phyloP scores from a whole-genome alignment of 2,113 vertebrate species.

The Siphamia tubifer region DNA sequence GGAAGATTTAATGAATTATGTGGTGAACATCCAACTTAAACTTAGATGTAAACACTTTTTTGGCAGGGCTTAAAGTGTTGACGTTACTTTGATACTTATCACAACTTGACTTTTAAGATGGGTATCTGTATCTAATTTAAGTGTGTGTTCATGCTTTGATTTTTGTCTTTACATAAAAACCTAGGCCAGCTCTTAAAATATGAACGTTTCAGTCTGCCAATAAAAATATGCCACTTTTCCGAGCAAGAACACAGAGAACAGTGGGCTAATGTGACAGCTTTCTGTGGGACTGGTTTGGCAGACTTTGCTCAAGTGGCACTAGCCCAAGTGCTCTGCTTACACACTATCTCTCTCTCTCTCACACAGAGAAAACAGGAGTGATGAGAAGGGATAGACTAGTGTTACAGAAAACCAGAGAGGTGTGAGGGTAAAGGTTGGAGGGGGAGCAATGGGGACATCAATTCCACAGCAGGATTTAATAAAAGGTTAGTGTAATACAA shows the following conservation, averaged over 20 bases:
- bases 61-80: background rate
- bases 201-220: conserved; percentile 53
- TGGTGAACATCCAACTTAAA: background rate
- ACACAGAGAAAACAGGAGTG: conserved; percentile 17
- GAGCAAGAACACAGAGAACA: conserved; percentile 47
- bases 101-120: background rate
- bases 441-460: conserved; percentile 26
- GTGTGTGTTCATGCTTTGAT: conserved; percentile 22
- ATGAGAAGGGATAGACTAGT: conserved; percentile 35
- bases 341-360: conserved; percentile 14
- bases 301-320: conserved; percentile 64
- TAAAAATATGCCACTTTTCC: conserved; percentile 70
- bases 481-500: conserved; percentile 37
- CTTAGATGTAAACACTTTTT: background rate
- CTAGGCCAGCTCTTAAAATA: conserved; percentile 56
- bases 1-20: background rate
- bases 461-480: conserved; percentile 39
- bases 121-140: conserved; percentile 16
- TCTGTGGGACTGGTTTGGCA: conserved; percentile 72
- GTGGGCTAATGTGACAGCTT: conserved; percentile 73
- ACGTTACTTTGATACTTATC: too few relatives aligned
- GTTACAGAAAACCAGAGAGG: conserved; percentile 16
- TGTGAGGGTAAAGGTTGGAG: conserved; percentile 40
- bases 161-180: conserved; percentile 33
- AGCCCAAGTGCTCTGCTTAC: conserved; percentile 58